Conservation (phyloP, 1,140 invertebrate species). For the Leguminivora glycinivorella region DNA sequence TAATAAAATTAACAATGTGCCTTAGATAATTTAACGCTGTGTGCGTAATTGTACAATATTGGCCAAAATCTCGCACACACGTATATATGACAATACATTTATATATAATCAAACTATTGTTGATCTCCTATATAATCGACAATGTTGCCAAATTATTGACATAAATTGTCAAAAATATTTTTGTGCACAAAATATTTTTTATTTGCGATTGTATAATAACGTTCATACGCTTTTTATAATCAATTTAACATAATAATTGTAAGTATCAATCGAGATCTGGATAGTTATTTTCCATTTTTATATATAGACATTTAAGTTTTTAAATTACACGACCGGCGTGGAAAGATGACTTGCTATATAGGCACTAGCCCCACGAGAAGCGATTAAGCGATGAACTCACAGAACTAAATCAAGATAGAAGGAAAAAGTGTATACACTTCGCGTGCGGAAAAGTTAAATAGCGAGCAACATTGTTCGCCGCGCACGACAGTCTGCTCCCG, state of each 20-base stretch:
- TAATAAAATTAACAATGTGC: constrained; percentile 4
- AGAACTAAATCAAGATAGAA: no score
- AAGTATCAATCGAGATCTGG: constrained; percentile 23
- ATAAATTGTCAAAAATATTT: background rate
- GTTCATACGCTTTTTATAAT: constrained; percentile 28
- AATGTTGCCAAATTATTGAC: background rate
- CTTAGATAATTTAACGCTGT: background rate
- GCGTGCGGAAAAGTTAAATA: no score
- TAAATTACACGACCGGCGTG: background rate
- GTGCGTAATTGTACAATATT: background rate
- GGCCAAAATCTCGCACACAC: background rate
- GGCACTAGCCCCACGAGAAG: no score
- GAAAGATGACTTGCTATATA: no score
- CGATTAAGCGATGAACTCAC: no score
- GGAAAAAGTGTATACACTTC: no score
- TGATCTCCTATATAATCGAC: constrained; percentile 15
- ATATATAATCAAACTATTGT: background rate
- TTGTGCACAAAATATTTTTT: constrained; percentile 13
- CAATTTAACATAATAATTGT: background rate
- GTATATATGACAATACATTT: constrained; percentile 9
- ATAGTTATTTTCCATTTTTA: constrained; percentile 29
- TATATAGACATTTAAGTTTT: constrained; percentile 11
- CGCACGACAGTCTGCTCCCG: no score
- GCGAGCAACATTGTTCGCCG: no score
- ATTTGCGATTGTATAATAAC: constrained; percentile 8